A percentile compares a stretch with the other conserved stretches of the same genome.
These are phyloP conservation scores for Erannis defoliaria DNA, from an alignment of 2,888 invertebrate genomes.

Conservation along the genomic window DNA sequence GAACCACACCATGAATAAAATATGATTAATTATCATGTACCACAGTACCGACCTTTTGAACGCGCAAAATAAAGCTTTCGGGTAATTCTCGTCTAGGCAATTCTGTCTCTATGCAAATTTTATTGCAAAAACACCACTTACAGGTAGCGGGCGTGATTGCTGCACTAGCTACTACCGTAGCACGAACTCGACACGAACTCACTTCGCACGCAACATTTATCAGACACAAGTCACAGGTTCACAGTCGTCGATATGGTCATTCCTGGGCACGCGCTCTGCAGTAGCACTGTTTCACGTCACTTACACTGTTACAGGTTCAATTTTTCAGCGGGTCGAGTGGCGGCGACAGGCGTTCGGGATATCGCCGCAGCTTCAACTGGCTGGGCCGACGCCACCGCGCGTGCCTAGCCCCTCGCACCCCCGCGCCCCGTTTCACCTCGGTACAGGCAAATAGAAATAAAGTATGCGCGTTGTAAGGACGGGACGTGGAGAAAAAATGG, in stretches of 20 bases:
- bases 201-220: slow-evolving; percentile 60
- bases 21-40: slow-evolving; percentile 43
- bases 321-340: slow-evolving; percentile 51
- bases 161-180: slow-evolving; percentile 55
- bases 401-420: slow-evolving; percentile 71
- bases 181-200: slow-evolving; percentile 63
- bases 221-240: slow-evolving; percentile 72
- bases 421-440: slow-evolving; percentile 74
- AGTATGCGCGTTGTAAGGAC: slow-evolving; percentile 78
- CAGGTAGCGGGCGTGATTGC: slow-evolving; percentile 65
- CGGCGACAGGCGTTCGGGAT: slow-evolving; percentile 63
- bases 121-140: slow-evolving; percentile 68
- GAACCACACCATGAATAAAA: slow-evolving; percentile 43
- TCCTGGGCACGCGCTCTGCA: slow-evolving; percentile 63
- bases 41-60: slow-evolving; percentile 21
- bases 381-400: slow-evolving; percentile 84
- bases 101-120: slow-evolving; percentile 63
- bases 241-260: slow-evolving; percentile 61
- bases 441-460: slow-evolving; percentile 85
- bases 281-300: slow-evolving; percentile 68
- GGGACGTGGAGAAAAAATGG: slow-evolving; percentile 76
- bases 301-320: slow-evolving; percentile 67
- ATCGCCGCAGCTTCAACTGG: slow-evolving; percentile 81
- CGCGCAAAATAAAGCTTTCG: slow-evolving; percentile 15
- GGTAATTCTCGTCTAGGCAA: slow-evolving; percentile 15